Base-by-base conservation (phyloP, 2,888 invertebrate species). In the Dynastes grantii region DNA sequence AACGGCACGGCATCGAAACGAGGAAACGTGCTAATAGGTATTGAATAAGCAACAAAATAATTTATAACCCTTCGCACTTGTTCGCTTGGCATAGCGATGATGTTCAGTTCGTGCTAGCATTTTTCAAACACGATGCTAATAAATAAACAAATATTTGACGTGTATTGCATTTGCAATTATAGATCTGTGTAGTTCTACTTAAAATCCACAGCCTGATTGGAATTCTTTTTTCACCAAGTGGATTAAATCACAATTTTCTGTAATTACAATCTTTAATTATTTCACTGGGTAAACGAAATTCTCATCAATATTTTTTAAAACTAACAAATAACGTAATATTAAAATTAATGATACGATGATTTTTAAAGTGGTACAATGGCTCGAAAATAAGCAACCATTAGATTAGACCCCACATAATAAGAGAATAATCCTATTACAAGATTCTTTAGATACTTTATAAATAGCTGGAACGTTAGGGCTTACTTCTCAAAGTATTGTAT, bases 1-100 rank as follows among this genome's bases (percentile, higher is more conserved):
- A 32, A 29, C 32, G 55, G 37, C 11, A 9, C n/a, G 6, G 40
- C 53, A 71, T 71, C 71, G 32, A 55, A 53, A 71, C 71, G 53
- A 71, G 71, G 71, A 71, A 71, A 16, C 55, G 55, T 37, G n/a
- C 37, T 71, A 71, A 71, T 71, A 53, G 9, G 37, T 27, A 37
- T 71, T 55, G 71, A 71, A 55, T 71, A 71, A 55, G 55, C 8
- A n/a, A 32, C 16, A 58, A 71, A 65, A 71, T 71, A 71, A 71
- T 71, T 71, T 71, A 71, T 71, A 55, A 71, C 71, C 71, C 8
- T 71, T 9, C 16, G n/a, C 37, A 32, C 32, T 70, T 32, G 37
- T 71, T 37, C 32, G 16, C 11, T 11, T 45, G 8, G 45, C 45
- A 22, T 55, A 71, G 53, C 51, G 29, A 32, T 53, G 53, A 70